Evolutionary conservation across 2,797 vertebrate species (phyloP).

Genomic region (Bradypodion pumilum): DNA sequence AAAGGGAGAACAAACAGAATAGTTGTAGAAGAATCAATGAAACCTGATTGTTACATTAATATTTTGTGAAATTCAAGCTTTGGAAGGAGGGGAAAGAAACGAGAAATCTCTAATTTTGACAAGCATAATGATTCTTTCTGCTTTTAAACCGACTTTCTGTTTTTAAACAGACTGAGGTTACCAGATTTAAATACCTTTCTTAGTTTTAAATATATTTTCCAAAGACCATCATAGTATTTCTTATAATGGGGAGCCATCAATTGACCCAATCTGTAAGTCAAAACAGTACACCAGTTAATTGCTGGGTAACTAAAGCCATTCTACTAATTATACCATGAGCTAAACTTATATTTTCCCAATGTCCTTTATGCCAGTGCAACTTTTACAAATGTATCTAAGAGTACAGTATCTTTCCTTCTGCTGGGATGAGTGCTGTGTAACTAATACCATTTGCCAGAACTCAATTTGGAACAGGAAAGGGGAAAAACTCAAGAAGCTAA

Average conservation of each 20-base stretch:
- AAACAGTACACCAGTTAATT: constrained; percentile 11
- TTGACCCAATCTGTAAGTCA: constrained; percentile 22
- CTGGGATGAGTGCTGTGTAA: not conserved
- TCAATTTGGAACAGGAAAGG: not conserved
- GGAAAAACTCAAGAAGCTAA: not conserved
- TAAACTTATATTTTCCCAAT: not conserved
- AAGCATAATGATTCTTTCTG: not conserved
- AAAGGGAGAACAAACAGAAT: no score
- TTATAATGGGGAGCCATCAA: constrained; percentile 15
- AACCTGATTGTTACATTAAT: not conserved
- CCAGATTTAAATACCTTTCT: constrained; percentile 1
- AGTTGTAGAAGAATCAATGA: not conserved
- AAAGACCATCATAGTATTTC: not conserved
- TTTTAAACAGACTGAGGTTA: not conserved
- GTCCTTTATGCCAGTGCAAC: not conserved
- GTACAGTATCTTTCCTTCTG: not conserved
- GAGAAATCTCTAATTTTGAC: constrained; percentile 1
- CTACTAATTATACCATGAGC: not conserved
- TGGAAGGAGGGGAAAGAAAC: not conserved
- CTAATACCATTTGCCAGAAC: constrained; percentile 1
- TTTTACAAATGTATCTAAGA: constrained; percentile 8
- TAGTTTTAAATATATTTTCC: constrained; percentile 19
- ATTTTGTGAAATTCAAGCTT: not conserved
- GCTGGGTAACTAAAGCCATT: constrained; percentile 11
- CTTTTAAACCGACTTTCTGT: not conserved